Percentiles rank a stretch among this genome's conserved stretches.
Conservation (phyloP, 2,797 vertebrate species). For the Rhadinocentrus ornatus region DNA sequence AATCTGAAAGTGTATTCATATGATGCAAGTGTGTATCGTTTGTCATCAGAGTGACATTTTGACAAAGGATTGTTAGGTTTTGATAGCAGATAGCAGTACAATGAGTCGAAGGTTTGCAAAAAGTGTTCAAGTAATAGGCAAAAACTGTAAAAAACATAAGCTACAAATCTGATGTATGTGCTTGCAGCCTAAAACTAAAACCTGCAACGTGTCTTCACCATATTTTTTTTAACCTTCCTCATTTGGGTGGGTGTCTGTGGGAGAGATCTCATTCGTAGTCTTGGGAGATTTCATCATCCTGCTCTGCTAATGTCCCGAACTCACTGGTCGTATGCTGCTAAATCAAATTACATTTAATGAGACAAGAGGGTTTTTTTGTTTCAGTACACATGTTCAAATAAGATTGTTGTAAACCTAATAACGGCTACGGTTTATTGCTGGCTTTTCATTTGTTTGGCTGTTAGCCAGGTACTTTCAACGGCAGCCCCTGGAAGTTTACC, state of each 20-base stretch:
- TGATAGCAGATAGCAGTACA: too few relatives aligned
- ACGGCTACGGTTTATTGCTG: constrained; percentile 64
- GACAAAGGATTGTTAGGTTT: too few relatives aligned
- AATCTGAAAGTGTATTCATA: too few relatives aligned
- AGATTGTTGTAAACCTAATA: constrained; percentile 74
- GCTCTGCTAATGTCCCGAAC: constrained; percentile 52
- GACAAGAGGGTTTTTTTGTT: constrained; percentile 62
- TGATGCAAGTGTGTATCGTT: too few relatives aligned
- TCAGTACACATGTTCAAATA: constrained; percentile 63
- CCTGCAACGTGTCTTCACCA: constrained; percentile 43
- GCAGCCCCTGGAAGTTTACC: constrained; percentile 30
- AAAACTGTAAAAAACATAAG: too few relatives aligned
- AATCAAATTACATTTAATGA: constrained; percentile 77
- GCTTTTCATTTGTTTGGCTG: constrained; percentile 58
- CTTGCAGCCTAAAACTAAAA: constrained; percentile 26
- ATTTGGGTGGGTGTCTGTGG: constrained; percentile 51
- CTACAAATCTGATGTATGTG: constrained; percentile 46
- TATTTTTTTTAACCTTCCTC: constrained; percentile 14
- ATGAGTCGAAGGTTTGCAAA: too few relatives aligned
- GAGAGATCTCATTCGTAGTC: constrained; percentile 29
- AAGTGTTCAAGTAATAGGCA: too few relatives aligned
- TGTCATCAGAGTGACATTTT: too few relatives aligned
- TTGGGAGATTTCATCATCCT: constrained; percentile 54
- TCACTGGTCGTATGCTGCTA: constrained; percentile 59
- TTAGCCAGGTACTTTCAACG: constrained; percentile 37